Evolutionary conservation across 2,113 vertebrate genomes (phyloP).

Genomic region (Cynopterus brachyotis): DNA sequence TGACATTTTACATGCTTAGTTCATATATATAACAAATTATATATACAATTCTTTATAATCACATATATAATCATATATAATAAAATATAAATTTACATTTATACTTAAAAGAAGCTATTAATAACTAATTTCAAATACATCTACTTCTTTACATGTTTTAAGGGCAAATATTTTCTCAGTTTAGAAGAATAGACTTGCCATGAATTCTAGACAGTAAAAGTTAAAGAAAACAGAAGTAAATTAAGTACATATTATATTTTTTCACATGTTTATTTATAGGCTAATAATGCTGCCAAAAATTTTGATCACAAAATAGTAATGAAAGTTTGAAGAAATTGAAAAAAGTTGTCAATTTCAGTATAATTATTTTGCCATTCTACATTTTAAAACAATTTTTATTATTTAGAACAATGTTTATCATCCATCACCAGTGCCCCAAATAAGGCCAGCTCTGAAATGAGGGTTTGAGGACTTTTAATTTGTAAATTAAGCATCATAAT

Average conservation of each 20-base stretch:
- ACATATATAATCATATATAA: background rate
- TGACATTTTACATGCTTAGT: background rate
- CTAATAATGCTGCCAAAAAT: background rate
- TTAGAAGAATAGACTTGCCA: background rate
- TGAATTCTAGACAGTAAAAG: background rate
- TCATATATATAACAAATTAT: background rate
- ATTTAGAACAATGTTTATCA: slow-evolving; percentile 29
- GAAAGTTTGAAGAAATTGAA: slow-evolving; percentile 23
- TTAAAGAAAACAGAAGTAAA: background rate
- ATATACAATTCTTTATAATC: background rate
- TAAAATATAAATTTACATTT: background rate
- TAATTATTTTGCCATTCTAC: background rate
- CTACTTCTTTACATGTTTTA: background rate
- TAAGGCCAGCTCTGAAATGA: slow-evolving; percentile 31
- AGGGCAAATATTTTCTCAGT: background rate
- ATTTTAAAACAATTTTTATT: slow-evolving; percentile 43
- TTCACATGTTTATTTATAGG: background rate
- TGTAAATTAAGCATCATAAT: slow-evolving; percentile 66
- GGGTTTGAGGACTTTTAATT: slow-evolving; percentile 63
- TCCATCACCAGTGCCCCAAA: background rate
- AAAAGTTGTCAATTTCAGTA: background rate
- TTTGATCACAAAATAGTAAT: background rate
- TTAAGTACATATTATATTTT: background rate
- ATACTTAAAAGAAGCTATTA: background rate
- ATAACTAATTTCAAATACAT: background rate